Conservation (phyloP, 1,140 invertebrate species). For the Medauroidea extradentata region DNA sequence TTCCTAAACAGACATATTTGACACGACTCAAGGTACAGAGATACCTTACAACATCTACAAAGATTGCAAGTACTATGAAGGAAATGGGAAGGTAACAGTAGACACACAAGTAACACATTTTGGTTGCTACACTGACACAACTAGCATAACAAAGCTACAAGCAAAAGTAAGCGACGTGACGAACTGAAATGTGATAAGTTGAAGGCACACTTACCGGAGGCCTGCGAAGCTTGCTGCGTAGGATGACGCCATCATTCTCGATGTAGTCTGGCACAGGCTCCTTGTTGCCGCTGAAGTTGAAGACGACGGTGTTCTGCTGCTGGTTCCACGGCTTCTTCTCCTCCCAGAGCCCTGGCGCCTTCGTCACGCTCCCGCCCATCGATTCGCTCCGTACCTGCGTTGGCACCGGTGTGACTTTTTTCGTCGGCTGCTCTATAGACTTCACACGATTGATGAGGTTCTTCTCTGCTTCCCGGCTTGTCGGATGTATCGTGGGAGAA, state of each 20-base stretch:
- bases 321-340: constrained; percentile 49
- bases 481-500: constrained; percentile 45
- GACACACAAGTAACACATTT: too few species aligned
- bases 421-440: constrained; percentile 50
- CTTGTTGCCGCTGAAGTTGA: constrained; percentile 79
- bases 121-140: too few species aligned
- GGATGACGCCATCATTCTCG: constrained; percentile 77
- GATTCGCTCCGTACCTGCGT: too few species aligned
- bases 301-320: constrained; percentile 68
- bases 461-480: constrained; percentile 62
- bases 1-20: too few species aligned
- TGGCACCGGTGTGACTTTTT: constrained; percentile 48
- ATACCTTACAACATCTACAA: too few species aligned
- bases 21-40: too few species aligned
- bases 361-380: constrained; percentile 17
- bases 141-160: too few species aligned
- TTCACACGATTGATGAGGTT: constrained; percentile 66
- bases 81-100: too few species aligned
- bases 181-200: too few species aligned
- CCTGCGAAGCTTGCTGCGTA: constrained; percentile 58
- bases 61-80: too few species aligned
- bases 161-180: too few species aligned
- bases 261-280: constrained; percentile 81
- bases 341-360: constrained; percentile 45
- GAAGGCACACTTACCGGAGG: constrained; percentile 73